Evolutionary conservation across 1,140 invertebrate species (phyloP), one percentile per base, ranked within the genome.

Genomic region (Mamestra configurata): DNA sequence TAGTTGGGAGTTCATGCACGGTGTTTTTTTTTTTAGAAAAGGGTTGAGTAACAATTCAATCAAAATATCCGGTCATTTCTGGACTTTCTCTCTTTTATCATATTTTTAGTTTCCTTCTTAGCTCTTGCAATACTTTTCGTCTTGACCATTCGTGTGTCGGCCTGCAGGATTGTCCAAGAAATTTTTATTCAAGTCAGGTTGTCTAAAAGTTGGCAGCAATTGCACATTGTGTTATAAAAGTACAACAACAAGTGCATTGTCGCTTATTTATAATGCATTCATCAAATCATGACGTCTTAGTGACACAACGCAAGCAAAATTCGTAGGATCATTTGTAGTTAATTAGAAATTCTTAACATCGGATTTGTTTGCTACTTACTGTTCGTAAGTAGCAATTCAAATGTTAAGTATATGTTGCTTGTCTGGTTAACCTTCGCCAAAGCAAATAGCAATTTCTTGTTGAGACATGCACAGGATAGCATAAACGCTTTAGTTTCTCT

Each of bases 171-270:
- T 40, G 20, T 55, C 18, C 4, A 64, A 64, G n/a, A 37, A 7
- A 18, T 64, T 40, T 40, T 20, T 64, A 64, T 64, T 64, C 59
- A 64, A 40, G n/a, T 37, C 59, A 64, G 2, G 59, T 27, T 35
- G 27, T 18, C 35, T 40, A 20, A 11, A 37, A 37, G 15, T 64
- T 64, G 59, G n/a, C 59, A 64, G n/a, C 59, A 40, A 64, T 8
- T 40, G 59, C 59, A 64, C 59, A 64, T 64, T 64, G 59, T 64
- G n/a, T 64, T 64, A 40, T 31, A 37, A 64, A 40, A 64, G 61
- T 66, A 37, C 35, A 20, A 66, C 35, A 66, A 40, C 61, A 59
- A 24, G 55, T 66, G 35, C 35, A 20, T 37, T 37, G 37, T 37
- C 35, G 35, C 61, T 40, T 40, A 40, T 22, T 40, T 40, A 40